phyloP scores from a whole-genome alignment of 2,888 invertebrate species.

The Blastobasis lacticolella region DNA sequence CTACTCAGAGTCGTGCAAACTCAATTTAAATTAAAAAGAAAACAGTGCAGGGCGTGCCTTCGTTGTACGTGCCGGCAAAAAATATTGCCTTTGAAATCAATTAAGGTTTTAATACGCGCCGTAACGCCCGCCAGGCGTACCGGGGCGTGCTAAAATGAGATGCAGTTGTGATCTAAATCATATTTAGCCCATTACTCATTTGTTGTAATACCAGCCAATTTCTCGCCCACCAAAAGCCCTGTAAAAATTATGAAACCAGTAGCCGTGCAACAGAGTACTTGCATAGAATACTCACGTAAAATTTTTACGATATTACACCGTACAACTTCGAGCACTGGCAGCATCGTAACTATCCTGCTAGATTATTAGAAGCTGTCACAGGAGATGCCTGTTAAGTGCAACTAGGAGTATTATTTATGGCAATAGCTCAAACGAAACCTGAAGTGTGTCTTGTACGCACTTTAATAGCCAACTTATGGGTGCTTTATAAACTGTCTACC shows the following conservation, averaged over 20 bases:
- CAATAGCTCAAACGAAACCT: neutral
- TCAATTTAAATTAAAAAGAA: constrained; percentile 18
- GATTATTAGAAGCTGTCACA: neutral
- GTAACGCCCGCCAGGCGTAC: constrained; percentile 19
- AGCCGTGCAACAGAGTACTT: neutral
- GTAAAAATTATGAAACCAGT: neutral
- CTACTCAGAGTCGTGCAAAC: constrained; percentile 16
- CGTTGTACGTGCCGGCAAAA: constrained; percentile 30
- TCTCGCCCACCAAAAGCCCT: too few relatives aligned
- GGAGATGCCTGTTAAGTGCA: neutral
- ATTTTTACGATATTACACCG: too few relatives aligned
- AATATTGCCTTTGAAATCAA: constrained; percentile 51
- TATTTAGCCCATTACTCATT: constrained; percentile 1
- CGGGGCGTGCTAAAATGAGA: neutral
- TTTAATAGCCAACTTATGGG: too few relatives aligned
- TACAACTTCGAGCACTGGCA: too few relatives aligned
- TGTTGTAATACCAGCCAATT: constrained; percentile 1
- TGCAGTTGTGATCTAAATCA: constrained; percentile 40
- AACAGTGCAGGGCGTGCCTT: constrained; percentile 3
- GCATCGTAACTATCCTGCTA: neutral
- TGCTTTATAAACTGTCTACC: too few relatives aligned
- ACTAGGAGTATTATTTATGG: neutral
- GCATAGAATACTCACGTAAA: too few relatives aligned
- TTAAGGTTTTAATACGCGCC: constrained; percentile 41
- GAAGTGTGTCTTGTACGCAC: too few relatives aligned